These are phyloP conservation scores for Fragum fragum DNA, from an alignment of 2,888 invertebrate species.

Conservation along the genomic window DNA sequence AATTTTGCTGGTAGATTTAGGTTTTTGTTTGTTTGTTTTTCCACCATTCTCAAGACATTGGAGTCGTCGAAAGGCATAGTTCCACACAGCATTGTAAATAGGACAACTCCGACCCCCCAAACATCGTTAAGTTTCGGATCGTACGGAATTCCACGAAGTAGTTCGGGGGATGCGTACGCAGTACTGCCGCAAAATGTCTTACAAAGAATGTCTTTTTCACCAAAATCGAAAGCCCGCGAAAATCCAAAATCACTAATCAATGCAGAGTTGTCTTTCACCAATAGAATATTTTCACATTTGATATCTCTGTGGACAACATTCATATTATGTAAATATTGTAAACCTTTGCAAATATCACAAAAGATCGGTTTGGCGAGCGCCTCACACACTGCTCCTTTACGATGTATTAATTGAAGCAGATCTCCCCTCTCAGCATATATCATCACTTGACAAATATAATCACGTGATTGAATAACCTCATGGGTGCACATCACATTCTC, in stretches of 20 bases:
- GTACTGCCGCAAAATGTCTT: slow-evolving; percentile 95
- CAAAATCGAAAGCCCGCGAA: slow-evolving; percentile 89
- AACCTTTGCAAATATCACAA: slow-evolving; percentile 91
- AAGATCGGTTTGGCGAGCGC: slow-evolving; percentile 85
- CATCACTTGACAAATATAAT: slow-evolving; percentile 93
- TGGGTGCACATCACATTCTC: slow-evolving; percentile 93
- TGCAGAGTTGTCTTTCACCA: slow-evolving; percentile 75
- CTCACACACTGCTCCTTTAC: slow-evolving; percentile 72
- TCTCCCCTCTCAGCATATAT: slow-evolving; percentile 93
- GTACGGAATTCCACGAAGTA: slow-evolving; percentile 90
- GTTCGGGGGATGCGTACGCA: slow-evolving; percentile 95
- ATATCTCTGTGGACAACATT: slow-evolving; percentile 93
- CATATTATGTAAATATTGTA: slow-evolving; percentile 92
- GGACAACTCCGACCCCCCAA: slow-evolving; percentile 92
- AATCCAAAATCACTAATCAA: slow-evolving; percentile 96
- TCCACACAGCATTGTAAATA: slow-evolving; percentile 94
- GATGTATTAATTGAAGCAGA: slow-evolving; percentile 90
- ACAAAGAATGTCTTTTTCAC: slow-evolving; percentile 90
- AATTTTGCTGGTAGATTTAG: slow-evolving; percentile 88
- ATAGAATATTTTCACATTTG: slow-evolving; percentile 92
- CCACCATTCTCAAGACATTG: slow-evolving; percentile 92
- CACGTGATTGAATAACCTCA: slow-evolving; percentile 92
- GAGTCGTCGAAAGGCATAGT: slow-evolving; percentile 93
- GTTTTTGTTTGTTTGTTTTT: slow-evolving; percentile 89
- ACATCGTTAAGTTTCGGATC: slow-evolving; percentile 89